Conservation (phyloP, 1,140 invertebrate genomes). For the Asobara japonica region DNA sequence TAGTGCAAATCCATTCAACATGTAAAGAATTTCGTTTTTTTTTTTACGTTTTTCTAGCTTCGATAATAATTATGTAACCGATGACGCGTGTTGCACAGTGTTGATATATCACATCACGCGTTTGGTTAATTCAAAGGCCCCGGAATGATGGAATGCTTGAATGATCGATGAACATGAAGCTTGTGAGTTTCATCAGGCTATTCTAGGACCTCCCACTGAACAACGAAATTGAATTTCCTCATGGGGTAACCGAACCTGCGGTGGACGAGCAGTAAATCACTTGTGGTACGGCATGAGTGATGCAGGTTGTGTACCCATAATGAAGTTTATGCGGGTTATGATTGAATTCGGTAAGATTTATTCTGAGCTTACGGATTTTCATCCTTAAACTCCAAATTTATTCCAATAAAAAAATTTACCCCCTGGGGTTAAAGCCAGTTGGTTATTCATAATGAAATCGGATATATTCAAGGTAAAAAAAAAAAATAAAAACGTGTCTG, state of each 20-base stretch:
- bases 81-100: too few species aligned
- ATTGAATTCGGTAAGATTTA: not conserved
- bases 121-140: not conserved
- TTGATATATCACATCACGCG: too few species aligned
- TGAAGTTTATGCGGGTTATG: slow-evolving; percentile 38
- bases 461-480: too few species aligned
- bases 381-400: not conserved
- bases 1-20: too few species aligned
- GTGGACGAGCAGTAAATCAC: slow-evolving; percentile 1
- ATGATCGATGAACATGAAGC: slow-evolving; percentile 3
- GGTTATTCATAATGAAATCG: too few species aligned
- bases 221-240: slow-evolving; percentile 7
- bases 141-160: not conserved
- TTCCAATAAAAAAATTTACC: too few species aligned
- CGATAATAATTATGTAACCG: too few species aligned
- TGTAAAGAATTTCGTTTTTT: too few species aligned
- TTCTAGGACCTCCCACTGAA: not conserved
- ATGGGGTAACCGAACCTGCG: not conserved
- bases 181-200: not conserved
- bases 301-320: slow-evolving; percentile 32
- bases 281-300: not conserved
- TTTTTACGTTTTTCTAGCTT: too few species aligned
- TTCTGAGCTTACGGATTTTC: not conserved
- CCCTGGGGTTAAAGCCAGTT: too few species aligned
- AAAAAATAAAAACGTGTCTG: too few species aligned